Base-by-base conservation (phyloP, 1,140 invertebrate genomes). In the Drosophila oshimai region DNA sequence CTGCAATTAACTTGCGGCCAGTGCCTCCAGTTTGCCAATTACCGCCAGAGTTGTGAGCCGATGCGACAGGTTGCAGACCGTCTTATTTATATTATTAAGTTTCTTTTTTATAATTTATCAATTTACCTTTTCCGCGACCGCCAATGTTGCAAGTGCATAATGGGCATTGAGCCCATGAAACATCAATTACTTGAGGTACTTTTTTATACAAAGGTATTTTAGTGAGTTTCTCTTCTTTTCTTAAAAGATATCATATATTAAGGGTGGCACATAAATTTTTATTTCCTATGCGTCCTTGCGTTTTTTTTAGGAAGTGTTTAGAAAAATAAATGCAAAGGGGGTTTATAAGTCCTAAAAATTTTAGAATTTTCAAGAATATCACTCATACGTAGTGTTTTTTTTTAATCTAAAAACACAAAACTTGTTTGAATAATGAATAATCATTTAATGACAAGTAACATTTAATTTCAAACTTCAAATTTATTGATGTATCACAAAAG, bases 51-150 rank as follows among this genome's bases (percentile, higher is more conserved):
- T 47, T 55, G 44, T 46, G 46, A 60, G 37, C 36, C 55, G 49
- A 37, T 74, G 80, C 79, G 74, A 86, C 74, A 86, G 72, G 79
- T 75, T 68, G 55, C 71, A 53, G 65, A 42, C 44, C 55, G 51
- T 41, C 77, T 80, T 86, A 87, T 86, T 80, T 80, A 84, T 84
- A 86, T 86, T 75, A 86, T 84, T 75, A 84, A 80, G 71, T 86
- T 86, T 74, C 74, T 60, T 64, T 54, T 75, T 79, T 46, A 67
- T 57, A 72, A 80, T 75, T 75, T 72, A 74, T 72, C 41, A 84
- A 60, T 62, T 86, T 65, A 31, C 41, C 60, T 61, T 61, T 84
- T 73, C 50, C 65, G 46, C 50, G 51, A 55, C 29, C 42, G 24
- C 22, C 12, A 4, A 34, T 26, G 22, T 26, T 22, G 28, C 39